Base-by-base conservation (phyloP, 2,113 vertebrate species). In the Eublepharis macularius region DNA sequence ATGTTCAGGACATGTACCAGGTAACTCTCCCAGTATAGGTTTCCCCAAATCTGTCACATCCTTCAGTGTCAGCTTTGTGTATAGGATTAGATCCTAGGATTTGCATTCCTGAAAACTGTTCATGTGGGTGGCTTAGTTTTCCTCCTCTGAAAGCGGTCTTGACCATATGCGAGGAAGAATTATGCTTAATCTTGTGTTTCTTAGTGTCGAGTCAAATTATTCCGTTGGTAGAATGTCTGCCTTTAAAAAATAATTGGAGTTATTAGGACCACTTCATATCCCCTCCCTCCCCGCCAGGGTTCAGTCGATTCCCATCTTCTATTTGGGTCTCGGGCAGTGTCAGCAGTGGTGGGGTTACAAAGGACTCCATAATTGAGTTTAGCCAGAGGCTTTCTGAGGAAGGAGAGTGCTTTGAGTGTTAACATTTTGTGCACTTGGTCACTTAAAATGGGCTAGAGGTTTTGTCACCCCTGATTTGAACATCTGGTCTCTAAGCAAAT, bases 1-100 rank as follows among this genome's bases (percentile, higher is more conserved):
- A 97, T 98, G 95, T 96, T 95, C 97, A 99, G 98, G 98, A 99
- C 97, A 97, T 99, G 96, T 97, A 98, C 95, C 96, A 99, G 98
- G 98, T 99, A 99, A 98, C 97, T 96, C 88, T 92, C 91, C 94
- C 94, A 96, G 95, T 95, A 89, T 89, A 97, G 96, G 96, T 95
- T 68, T 88, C 90, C 70, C 86, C 85, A 41, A 63, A 68, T 84
- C 82, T 94, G 94, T 95, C 93, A 93, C 89, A 87, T 92, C 93
- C 91, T 94, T 92, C 87, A 88, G 13, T 95, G 89, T 96, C 76
- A 74, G 88, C 73, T 89, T 92, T 91, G 81, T 93, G 95, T 94
- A 90, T 95, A 96, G 95, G 96, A 96, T 96, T 96, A 92, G 94
- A 96, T 96, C 95, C 96, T 98, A 92, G 95, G 96, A 97, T 97